Conservation (phyloP, 2,797 vertebrate genomes). For the Lycodopsis pacificus region DNA sequence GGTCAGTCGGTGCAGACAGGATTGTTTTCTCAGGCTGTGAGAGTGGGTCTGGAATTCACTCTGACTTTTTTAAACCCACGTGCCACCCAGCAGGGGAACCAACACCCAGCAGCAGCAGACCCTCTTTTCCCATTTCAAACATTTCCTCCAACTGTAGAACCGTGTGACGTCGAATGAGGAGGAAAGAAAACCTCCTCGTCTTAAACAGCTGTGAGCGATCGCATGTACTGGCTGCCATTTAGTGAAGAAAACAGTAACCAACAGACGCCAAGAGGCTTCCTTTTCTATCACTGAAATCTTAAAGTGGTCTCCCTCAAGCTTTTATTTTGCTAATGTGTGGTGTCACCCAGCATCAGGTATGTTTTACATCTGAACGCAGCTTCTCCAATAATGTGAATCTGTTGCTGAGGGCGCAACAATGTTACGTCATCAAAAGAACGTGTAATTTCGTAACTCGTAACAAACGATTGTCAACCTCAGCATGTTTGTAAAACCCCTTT, state of each 20-base stretch:
- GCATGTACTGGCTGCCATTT: neutral
- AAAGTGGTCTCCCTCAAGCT: neutral
- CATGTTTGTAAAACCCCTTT: conserved; percentile 23
- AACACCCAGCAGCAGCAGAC: conserved; percentile 54
- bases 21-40: conserved; percentile 77
- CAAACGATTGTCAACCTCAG: conserved; percentile 39
- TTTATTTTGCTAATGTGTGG: neutral
- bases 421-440: neutral
- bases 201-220: conserved; percentile 22
- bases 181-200: conserved; percentile 14
- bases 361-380: neutral
- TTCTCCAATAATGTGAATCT: neutral
- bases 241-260: neutral
- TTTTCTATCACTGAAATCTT: neutral
- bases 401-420: neutral
- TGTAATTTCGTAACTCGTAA: neutral
- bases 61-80: conserved; percentile 65
- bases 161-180: conserved; percentile 22
- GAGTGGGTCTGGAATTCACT: conserved; percentile 62
- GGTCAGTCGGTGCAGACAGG: conserved; percentile 36
- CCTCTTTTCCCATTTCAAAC: conserved; percentile 47
- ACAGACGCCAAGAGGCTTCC: neutral
- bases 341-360: neutral
- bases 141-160: conserved; percentile 35
- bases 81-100: conserved; percentile 71